Evolutionary conservation across 2,888 invertebrate genomes (phyloP), one percentile per base, ranked within the genome.

Genomic region (Lasioglossum lativentre): DNA sequence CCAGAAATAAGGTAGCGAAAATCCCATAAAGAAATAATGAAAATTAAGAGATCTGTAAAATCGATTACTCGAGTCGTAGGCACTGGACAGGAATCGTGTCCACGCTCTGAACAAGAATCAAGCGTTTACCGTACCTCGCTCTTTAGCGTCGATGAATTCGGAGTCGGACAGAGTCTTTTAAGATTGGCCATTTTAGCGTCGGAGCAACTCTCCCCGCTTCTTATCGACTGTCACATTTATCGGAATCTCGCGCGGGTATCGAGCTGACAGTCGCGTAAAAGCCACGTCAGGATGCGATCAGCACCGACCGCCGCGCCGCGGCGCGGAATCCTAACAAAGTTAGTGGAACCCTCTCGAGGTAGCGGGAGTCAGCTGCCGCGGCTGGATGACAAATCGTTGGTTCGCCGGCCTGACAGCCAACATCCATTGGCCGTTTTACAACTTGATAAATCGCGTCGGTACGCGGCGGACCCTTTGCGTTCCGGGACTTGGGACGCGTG

Each of bases 341-440:
- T 87, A 86, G 89, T 42, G 81, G 86, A 83, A 90, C 77, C 86
- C 75, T 70, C 23, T 19, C 66, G 66, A 12, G 19, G 56, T 74
- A 78, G 79, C 80, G 81, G 87, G 81, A 82, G 86, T 74, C 88
- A 89, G 88, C 89, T 81, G 85, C 82, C 83, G 82, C 75, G 80
- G 66, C 86, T 74, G 88, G 88, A 91, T 92, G 92, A 92, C 91
- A 91, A 92, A 92, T 92, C 89, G 90, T 83, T 82, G 86, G 56
- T 74, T 56, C 78, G 75, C 81, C 86, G 87, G 90, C 87, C 80
- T 88, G 92, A 90, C 92, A 90, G 90, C 84, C 90, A 90, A 90
- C 90, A 91, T 88, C 87, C 92, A 92, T 92, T 88, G 89, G 84
- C 87, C 86, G 90, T 90, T 90, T 88, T 79, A 86, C 86, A 82